phyloP scores from a whole-genome alignment of 2,888 invertebrate species.

The Loripinus fragilis region DNA sequence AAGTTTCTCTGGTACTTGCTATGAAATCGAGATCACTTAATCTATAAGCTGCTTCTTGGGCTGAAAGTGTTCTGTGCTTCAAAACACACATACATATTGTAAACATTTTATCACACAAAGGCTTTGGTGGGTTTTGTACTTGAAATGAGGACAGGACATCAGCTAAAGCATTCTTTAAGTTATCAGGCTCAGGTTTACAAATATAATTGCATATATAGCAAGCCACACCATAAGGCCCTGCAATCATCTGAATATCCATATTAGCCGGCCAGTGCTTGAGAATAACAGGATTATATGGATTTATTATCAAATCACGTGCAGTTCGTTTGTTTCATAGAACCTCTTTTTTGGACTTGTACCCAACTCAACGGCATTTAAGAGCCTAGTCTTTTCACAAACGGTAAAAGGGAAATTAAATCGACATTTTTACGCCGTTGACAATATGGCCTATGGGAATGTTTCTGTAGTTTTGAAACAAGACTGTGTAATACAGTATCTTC shows the following conservation, averaged over 20 bases:
- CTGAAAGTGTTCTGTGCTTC: slow-evolving; percentile 35
- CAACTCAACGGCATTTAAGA: not conserved
- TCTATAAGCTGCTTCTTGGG: slow-evolving; percentile 49
- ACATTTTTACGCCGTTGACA: slow-evolving; percentile 18
- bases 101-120: slow-evolving; percentile 14
- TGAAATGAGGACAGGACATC: slow-evolving; percentile 27
- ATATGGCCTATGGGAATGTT: slow-evolving; percentile 23
- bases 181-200: slow-evolving; percentile 18
- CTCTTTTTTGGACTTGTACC: not conserved
- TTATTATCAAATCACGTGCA: slow-evolving; percentile 2
- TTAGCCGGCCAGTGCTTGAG: slow-evolving; percentile 29
- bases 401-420: slow-evolving; percentile 41
- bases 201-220: slow-evolving; percentile 45
- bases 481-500: slow-evolving; percentile 29
- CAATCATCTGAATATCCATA: slow-evolving; percentile 40
- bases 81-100: slow-evolving; percentile 46
- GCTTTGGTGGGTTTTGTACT: slow-evolving; percentile 15
- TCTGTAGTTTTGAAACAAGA: slow-evolving; percentile 27
- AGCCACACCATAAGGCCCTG: slow-evolving; percentile 32
- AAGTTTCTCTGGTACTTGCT: slow-evolving; percentile 22
- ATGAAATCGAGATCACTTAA: slow-evolving; percentile 33
- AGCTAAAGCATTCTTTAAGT: not conserved
- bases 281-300: slow-evolving; percentile 36
- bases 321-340: not conserved
- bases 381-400: not conserved